Conservation (phyloP, 2,113 vertebrate genomes). For the Diadophis punctatus region DNA sequence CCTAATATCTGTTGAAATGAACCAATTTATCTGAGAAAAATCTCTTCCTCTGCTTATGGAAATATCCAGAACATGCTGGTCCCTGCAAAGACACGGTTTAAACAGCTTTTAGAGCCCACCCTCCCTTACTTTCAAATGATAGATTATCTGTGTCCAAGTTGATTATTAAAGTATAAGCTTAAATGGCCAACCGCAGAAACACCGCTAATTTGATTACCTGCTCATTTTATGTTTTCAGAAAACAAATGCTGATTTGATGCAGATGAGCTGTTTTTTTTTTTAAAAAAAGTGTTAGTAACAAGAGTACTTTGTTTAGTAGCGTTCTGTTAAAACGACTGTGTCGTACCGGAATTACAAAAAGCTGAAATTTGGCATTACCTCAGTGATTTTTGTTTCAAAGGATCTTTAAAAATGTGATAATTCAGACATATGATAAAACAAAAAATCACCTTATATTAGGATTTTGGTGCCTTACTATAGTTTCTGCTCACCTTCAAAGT, state of each 20-base stretch:
- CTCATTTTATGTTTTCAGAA: neutral
- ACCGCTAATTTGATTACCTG: constrained; percentile 9
- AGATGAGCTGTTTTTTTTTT: neutral
- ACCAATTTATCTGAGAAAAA: neutral
- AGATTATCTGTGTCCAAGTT: neutral
- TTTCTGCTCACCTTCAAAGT: neutral
- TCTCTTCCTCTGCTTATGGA: neutral
- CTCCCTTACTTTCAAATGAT: neutral
- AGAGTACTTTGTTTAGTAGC: neutral
- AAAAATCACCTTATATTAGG: neutral
- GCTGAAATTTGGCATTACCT: constrained; percentile 7
- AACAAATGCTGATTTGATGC: neutral
- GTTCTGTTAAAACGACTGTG: neutral
- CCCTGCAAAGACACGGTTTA: neutral
- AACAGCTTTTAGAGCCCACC: neutral
- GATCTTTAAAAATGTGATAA: neutral
- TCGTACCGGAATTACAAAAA: neutral
- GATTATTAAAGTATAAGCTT: neutral
- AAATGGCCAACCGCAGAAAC: neutral
- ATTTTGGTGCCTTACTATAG: neutral
- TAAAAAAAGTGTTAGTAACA: neutral
- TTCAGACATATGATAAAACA: neutral
- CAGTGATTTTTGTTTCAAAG: neutral
- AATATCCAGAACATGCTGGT: neutral
- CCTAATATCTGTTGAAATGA: neutral